Conservation (phyloP, 1,140 invertebrate species). For the Eubasilissa regina region DNA sequence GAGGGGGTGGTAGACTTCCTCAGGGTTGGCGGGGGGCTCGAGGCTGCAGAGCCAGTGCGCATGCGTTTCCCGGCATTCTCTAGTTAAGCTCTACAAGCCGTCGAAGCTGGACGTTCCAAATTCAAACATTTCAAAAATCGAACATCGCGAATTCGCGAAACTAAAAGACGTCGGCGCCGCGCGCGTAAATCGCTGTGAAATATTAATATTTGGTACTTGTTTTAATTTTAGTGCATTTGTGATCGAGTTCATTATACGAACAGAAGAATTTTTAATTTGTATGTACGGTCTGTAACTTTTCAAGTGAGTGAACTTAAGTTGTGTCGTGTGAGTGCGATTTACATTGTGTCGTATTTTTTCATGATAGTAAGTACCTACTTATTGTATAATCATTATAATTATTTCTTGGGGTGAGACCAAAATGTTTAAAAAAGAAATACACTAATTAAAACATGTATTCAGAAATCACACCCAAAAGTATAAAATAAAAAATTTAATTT, state of each 20-base stretch:
- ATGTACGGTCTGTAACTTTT: neutral
- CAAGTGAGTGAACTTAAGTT: neutral
- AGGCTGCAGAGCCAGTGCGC: constrained; percentile 4
- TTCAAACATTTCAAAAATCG: neutral
- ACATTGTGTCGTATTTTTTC: no score
- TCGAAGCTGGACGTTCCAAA: neutral
- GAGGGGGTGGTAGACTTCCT: neutral
- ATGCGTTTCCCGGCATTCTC: constrained; percentile 22
- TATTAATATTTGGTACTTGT: neutral
- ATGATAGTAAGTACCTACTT: no score
- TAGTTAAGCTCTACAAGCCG: constrained; percentile 5
- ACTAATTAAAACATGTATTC: no score
- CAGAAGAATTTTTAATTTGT: neutral
- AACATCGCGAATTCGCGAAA: neutral
- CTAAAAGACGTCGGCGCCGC: neutral
- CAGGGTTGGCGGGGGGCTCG: neutral
- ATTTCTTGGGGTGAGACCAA: no score
- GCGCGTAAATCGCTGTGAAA: neutral
- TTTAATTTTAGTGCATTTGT: neutral
- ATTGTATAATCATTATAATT: no score
- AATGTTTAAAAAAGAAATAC: no score
- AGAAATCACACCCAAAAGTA: no score
- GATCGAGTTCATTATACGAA: neutral
- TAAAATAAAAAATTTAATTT: no score
- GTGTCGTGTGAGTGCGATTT: no score